Conservation (phyloP, 2,888 invertebrate species). For the Oscheius sp. region DNA sequence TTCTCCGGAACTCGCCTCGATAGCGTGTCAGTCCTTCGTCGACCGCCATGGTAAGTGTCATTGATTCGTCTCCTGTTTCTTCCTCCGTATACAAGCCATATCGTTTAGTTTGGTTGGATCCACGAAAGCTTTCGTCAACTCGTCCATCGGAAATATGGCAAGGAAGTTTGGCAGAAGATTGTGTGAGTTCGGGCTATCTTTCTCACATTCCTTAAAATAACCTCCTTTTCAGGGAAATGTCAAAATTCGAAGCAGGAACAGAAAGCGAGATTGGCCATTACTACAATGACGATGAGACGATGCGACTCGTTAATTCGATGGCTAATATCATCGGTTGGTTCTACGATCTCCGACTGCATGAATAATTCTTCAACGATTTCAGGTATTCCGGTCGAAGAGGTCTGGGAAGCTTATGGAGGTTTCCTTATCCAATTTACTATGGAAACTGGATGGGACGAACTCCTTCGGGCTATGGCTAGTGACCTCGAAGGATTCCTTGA, state of each 20-base stretch:
- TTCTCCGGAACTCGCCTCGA: conserved; percentile 10
- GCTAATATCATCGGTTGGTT: conserved; percentile 60
- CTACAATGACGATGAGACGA: conserved; percentile 67
- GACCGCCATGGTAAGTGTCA: conserved; percentile 28
- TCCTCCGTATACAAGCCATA: background rate
- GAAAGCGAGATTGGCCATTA: conserved; percentile 65
- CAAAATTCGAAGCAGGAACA: conserved; percentile 67
- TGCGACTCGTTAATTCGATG: conserved; percentile 65
- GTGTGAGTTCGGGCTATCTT: conserved; percentile 48
- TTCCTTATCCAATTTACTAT: conserved; percentile 69
- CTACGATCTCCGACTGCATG: too few relatives aligned
- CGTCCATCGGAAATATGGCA: conserved; percentile 65
- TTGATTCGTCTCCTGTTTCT: conserved; percentile 11
- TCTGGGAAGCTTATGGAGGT: conserved; percentile 70
- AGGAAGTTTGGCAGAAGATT: conserved; percentile 66
- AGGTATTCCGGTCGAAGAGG: conserved; percentile 67
- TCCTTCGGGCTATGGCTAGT: conserved; percentile 66
- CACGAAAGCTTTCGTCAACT: conserved; percentile 68
- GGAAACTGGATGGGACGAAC: conserved; percentile 70
- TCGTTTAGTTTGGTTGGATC: conserved; percentile 68
- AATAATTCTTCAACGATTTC: conserved; percentile 7
- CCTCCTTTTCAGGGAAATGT: conserved; percentile 53
- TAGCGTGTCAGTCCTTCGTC: conserved; percentile 25
- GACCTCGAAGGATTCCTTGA: conserved; percentile 82
- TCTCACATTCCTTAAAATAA: background rate